Evolutionary conservation across 1,140 invertebrate species (phyloP).

Genomic region (Aphis gossypii): DNA sequence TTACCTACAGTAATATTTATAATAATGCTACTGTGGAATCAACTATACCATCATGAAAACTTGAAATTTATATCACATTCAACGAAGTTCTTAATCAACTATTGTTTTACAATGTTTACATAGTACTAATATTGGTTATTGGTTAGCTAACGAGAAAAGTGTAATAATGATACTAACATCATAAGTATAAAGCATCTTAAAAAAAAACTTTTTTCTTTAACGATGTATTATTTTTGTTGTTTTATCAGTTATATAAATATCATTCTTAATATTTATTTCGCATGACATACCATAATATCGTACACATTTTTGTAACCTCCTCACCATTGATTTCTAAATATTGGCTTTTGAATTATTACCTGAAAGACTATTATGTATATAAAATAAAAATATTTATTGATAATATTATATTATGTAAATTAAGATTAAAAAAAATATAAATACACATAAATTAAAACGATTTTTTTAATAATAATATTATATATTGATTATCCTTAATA

Average conservation of each 20-base stretch:
- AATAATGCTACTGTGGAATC: not conserved
- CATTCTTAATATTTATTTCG: not conserved
- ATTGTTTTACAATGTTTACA: not conserved
- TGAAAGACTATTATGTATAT: not conserved
- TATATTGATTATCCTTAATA: no score
- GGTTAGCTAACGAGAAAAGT: not conserved
- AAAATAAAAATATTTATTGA: not conserved
- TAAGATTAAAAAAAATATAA: not conserved
- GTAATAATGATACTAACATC: not conserved
- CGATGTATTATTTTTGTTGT: not conserved
- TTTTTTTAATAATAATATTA: not conserved
- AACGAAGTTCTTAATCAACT: not conserved
- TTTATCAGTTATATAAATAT: not conserved
- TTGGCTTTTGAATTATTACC: not conserved
- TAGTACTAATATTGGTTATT: not conserved
- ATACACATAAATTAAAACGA: not conserved
- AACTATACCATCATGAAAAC: not conserved
- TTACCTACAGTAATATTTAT: not conserved
- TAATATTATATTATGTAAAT: not conserved
- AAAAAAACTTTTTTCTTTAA: not conserved
- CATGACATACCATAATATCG: not conserved
- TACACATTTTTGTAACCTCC: not conserved
- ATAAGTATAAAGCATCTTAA: not conserved
- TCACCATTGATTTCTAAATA: not conserved
- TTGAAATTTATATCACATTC: not conserved